Evolutionary conservation across 2,888 invertebrate genomes (phyloP), one percentile per base, ranked within the genome.

Genomic region (Vanessa cardui): DNA sequence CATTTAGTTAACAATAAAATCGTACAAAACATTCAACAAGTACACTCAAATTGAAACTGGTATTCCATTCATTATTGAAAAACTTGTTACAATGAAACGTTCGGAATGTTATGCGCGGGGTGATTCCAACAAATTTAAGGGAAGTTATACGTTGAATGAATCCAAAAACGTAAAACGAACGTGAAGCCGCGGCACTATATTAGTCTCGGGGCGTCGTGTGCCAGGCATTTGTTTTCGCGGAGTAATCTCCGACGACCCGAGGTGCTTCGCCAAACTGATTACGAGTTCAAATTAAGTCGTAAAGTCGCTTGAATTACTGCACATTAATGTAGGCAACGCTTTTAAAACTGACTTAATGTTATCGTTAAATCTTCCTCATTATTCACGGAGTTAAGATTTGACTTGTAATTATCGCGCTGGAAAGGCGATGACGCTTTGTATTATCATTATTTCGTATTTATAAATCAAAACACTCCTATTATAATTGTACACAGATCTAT

Each of bases 261-360:
- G 83, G 84, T 82, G 81, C 81, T 82, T 81, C 82, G 83, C 83
- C 86, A 85, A 88, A 89, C 89, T 90, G 90, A 90, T 90, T 90
- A 90, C 89, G 87, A 88, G 85, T 86, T 82, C 83, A 89, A 91
- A 91, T 91, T 89, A 90, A 91, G 89, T 86, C 89, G 89, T 91
- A 89, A 90, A 90, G 86, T 88, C 83, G 83, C 83, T 83, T 83
- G 86, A 89, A 88, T 89, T 89, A 89, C 87, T 82, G 78, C 80
- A 82, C 86, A 86, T 88, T 88, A 87, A 85, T 72, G 71, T 58
- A 64, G 70, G 63, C 61, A 62, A 69, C 58, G 72, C 67, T 70
- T 72, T 70, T 67, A 65, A 68, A 64, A 66, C 54, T 50, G 62
- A 59, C 63, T 70, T 70, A 66, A 68, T 68, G 58, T 64, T 70